phyloP scores from a whole-genome alignment of 2,113 vertebrate genomes.

The Scopus umbretta region DNA sequence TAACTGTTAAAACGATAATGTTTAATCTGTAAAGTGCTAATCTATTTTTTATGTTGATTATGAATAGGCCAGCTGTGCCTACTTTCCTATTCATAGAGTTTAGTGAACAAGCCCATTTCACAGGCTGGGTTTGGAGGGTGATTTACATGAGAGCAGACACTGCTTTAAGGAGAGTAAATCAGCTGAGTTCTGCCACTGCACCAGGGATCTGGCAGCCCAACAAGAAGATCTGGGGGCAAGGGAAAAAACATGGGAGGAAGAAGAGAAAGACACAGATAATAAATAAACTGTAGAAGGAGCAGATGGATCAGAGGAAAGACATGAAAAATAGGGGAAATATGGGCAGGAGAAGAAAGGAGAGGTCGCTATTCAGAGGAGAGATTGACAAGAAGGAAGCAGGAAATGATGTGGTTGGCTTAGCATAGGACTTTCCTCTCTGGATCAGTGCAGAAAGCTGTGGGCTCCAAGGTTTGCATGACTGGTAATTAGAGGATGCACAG shows the following conservation, averaged over 20 bases:
- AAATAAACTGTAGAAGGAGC: background rate
- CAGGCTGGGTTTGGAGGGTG: slow-evolving; percentile 50
- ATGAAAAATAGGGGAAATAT: background rate
- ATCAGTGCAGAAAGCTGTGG: background rate
- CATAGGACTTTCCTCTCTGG: background rate
- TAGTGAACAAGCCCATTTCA: slow-evolving; percentile 60
- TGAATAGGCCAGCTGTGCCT: slow-evolving; percentile 82
- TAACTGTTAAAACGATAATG: slow-evolving; percentile 77
- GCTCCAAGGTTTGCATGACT: background rate
- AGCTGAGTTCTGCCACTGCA: background rate
- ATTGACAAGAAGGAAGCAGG: background rate
- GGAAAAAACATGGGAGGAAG: background rate
- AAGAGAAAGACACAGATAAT: background rate
- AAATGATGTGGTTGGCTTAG: background rate
- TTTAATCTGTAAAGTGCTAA: slow-evolving; percentile 83
- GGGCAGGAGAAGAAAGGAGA: background rate
- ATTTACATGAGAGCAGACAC: slow-evolving; percentile 54
- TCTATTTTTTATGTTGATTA: slow-evolving; percentile 87
- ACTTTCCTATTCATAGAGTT: slow-evolving; percentile 78
- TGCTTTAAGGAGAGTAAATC: slow-evolving; percentile 16
- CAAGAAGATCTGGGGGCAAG: background rate
- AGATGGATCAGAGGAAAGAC: background rate
- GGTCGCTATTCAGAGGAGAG: background rate
- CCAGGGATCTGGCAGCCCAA: background rate
- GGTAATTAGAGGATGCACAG: background rate